These are phyloP conservation scores for Popillia japonica DNA, from an alignment of 1,140 invertebrate genomes.

Conservation along the genomic window DNA sequence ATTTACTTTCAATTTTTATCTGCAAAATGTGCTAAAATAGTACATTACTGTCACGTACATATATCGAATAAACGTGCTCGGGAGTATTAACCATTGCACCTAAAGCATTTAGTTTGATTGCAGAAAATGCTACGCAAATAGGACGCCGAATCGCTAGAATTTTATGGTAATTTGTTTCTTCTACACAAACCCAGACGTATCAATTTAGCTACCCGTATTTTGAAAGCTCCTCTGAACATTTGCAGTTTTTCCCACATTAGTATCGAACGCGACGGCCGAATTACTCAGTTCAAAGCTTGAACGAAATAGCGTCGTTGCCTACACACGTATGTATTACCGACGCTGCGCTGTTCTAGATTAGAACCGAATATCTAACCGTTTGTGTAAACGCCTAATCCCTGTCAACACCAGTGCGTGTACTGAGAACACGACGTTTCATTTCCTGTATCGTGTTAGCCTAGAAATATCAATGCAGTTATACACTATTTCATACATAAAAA, in stretches of 20 bases:
- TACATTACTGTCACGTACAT: too few relatives aligned
- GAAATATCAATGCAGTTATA: slow-evolving; percentile 17
- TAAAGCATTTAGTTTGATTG: not conserved
- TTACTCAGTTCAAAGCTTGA: slow-evolving; percentile 16
- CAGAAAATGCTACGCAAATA: not conserved
- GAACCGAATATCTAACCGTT: slow-evolving; percentile 15
- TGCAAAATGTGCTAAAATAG: too few relatives aligned
- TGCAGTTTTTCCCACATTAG: slow-evolving; percentile 31
- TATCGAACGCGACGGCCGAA: slow-evolving; percentile 15
- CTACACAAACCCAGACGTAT: not conserved
- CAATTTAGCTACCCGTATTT: slow-evolving; percentile 23
- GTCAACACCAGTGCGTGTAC: slow-evolving; percentile 13
- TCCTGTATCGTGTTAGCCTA: not conserved
- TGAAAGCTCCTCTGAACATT: slow-evolving; percentile 15
- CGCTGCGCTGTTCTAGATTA: slow-evolving; percentile 3
- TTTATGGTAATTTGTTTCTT: slow-evolving; percentile 10
- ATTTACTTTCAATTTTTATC: too few relatives aligned
- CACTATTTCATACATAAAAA: slow-evolving; percentile 13
- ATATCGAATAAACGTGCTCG: too few relatives aligned
- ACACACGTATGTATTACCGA: not conserved
- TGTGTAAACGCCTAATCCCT: slow-evolving; percentile 19
- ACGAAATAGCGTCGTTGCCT: not conserved
- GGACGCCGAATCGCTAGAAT: not conserved
- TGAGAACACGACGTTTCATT: slow-evolving; percentile 20
- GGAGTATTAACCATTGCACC: not conserved